Percentiles rank a stretch among this genome's conserved stretches.
Conservation (phyloP, 2,888 invertebrate species). For the Parthenolecanium corni region DNA sequence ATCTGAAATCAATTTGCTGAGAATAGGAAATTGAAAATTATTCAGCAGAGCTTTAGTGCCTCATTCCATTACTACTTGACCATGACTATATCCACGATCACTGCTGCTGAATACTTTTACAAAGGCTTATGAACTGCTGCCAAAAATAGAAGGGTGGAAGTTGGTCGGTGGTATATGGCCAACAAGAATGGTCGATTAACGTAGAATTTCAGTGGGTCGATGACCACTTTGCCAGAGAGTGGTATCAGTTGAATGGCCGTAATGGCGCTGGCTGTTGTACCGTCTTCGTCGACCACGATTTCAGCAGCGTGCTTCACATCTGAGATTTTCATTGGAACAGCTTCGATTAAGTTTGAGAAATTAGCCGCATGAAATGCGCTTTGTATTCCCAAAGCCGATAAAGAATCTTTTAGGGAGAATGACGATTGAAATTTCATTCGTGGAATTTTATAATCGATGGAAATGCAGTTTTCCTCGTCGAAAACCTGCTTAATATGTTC, state of each 20-base stretch:
- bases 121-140: constrained; percentile 35
- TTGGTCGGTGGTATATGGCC: constrained; percentile 40
- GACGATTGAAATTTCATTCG: not conserved
- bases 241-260: constrained; percentile 35
- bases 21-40: no score
- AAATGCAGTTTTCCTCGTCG: not conserved
- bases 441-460: constrained; percentile 5
- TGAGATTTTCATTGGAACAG: constrained; percentile 30
- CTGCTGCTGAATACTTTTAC: not conserved
- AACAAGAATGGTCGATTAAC: constrained; percentile 42
- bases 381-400: constrained; percentile 49
- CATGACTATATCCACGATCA: no score
- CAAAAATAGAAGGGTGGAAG: constrained; percentile 41
- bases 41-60: no score
- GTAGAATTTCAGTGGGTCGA: constrained; percentile 35
- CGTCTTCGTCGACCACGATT: constrained; percentile 42
- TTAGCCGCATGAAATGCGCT: constrained; percentile 58
- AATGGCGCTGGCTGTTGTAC: constrained; percentile 43
- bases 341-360: constrained; percentile 38
- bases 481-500: constrained; percentile 33
- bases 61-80: no score
- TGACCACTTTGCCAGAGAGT: constrained; percentile 38
- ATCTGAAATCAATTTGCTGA: no score
- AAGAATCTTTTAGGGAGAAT: constrained; percentile 27
- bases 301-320: constrained; percentile 43